These are phyloP conservation scores for Sander vitreus DNA, from an alignment of 2,113 vertebrate species.

Conservation along the genomic window DNA sequence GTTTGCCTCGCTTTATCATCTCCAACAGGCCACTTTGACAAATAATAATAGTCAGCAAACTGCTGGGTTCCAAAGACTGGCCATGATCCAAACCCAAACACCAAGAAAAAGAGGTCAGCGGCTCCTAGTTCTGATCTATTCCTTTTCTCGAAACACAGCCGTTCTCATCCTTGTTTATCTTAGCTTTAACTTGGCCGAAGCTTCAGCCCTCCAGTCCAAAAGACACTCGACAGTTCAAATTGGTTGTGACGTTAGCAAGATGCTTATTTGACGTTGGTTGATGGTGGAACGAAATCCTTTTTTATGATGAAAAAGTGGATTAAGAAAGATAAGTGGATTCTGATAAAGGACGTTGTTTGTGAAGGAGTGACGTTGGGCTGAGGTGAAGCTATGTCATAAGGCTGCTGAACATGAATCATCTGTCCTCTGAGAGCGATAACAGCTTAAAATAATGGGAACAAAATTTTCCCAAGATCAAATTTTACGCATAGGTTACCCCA, in stretches of 20 bases:
- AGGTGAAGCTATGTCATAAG: background rate
- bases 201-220: conserved; percentile 29
- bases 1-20: background rate
- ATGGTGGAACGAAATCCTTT: background rate
- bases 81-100: conserved; percentile 50
- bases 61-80: conserved; percentile 32
- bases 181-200: conserved; percentile 57
- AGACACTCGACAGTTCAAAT: conserved; percentile 30
- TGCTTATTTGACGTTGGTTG: conserved; percentile 43
- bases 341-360: background rate
- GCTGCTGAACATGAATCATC: conserved; percentile 25
- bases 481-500: background rate
- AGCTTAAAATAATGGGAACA: background rate
- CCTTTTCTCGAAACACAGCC: conserved; percentile 30
- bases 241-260: conserved; percentile 67
- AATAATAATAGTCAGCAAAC: conserved; percentile 47
- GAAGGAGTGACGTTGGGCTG: background rate
- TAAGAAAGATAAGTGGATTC: too few relatives aligned
- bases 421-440: background rate
- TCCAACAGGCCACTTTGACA: conserved; percentile 17
- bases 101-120: conserved; percentile 38
- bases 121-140: conserved; percentile 26
- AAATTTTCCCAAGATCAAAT: background rate
- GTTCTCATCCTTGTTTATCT: conserved; percentile 71
- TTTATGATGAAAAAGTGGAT: conserved; percentile 15